Base-by-base conservation (phyloP, 1,140 invertebrate genomes). In the Drosophila nikananu region DNA sequence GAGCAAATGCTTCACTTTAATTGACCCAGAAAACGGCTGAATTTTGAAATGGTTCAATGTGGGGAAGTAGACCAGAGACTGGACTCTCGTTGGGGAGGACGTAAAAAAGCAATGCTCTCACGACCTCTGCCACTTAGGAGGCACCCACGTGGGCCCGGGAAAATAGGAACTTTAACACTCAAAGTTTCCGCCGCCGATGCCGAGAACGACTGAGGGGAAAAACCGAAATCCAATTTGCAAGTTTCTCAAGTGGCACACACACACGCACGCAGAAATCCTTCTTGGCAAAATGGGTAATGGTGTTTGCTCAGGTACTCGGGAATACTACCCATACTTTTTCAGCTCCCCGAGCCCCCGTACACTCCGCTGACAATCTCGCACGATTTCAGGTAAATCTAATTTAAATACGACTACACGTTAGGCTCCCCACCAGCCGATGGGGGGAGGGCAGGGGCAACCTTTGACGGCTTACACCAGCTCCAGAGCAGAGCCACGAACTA, bases 211-310 rank as follows among this genome's bases (percentile, higher is more conserved):
- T 44, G n/a, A 35, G 67, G 66, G 35, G 67, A 35, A 79, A 90
- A 90, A 84, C 86, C 86, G 66, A 89, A 89, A 89, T 89, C 86
- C 86, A 89, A 89, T 89, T 89, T 89, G 86, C 86, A 89, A 89
- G 60, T 89, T 89, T 89, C 83, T 86, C 79, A 79, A 90, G 84
- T 79, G 67, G 67, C 46, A 51, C 67, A 73, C 63, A 71, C 63
- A 66, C 83, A 76, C 79, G 79, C 83, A 77, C 66, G 44, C 76
- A 82, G 63, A 63, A 52, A 64, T 74, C 39, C 65, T 79, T 60
- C 68, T 77, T 48, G 51, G 73, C 52, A 77, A 55, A 55, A 77
- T 77, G 58, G 74, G 75, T 78, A 78, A 55, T 84, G 82, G 59
- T 84, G 78, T 84, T 81, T 84, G 80, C 82, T 49, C 77, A 81